Base-by-base conservation (phyloP, 2,888 invertebrate genomes). In the Tetragonisca angustula region DNA sequence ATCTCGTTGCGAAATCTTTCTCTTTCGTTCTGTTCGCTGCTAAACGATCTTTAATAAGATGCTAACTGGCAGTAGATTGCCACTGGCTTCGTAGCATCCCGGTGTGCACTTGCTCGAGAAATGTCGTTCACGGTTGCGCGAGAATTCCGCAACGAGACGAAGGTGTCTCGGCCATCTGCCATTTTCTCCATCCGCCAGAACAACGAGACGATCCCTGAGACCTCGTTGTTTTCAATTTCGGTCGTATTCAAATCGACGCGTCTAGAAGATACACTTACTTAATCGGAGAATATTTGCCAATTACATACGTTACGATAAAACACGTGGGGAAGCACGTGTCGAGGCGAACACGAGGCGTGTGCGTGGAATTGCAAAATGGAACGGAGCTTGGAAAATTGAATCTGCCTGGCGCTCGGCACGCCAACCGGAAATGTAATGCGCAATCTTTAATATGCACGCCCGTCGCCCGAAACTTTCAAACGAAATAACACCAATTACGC, bases 1-100 rank as follows among this genome's bases (percentile, higher is more conserved):
- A 69, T 50, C 50, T 69, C 69, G 76, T 64, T 64, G n/a, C 36
- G 5, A 2, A 19, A 27, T 3, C 36, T 36, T 36, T 36, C 43
- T 43, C 43, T 64, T 13, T 4, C 24, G 11, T 52, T 19, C 27
- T 50, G 11, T 15, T 50, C 52, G 13, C 5, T 13, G 50, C 4
- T 5, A 50, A 61, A 64, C n/a, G 49, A 43, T 9, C 15, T 76
- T 50, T 74, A 83, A 83, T 71, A 67, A 79, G 71, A 83, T 77
- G 79, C 27, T 76, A 79, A 85, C 65, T 64, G 54, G 21, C 15
- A 19, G 11, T 43, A 43, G 84, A 76, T 78, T 70, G 73, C 52
- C 19, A 70, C 78, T 52, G 24, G 36, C 43, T 43, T 43, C 49
- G 49, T 43, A 24, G 50, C 64, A 72, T 81, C 64, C 67, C 70